Conservation (phyloP, 2,888 invertebrate genomes). For the Branchellion lobata region DNA sequence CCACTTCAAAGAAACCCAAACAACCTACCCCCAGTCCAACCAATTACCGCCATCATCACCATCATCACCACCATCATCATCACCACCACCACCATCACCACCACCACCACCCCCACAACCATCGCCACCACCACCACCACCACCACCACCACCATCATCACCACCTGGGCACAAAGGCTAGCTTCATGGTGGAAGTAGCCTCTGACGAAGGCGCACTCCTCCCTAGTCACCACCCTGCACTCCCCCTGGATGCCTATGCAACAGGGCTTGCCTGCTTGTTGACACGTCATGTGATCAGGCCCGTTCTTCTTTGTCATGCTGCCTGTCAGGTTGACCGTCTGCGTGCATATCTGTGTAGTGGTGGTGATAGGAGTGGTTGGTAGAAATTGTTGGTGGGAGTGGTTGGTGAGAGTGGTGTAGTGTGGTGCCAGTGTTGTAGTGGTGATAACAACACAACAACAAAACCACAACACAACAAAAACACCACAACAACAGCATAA, state of each 20-base stretch:
- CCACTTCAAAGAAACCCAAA: too few relatives aligned
- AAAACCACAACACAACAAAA: too few relatives aligned
- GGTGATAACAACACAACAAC: too few relatives aligned
- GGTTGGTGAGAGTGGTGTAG: too few relatives aligned
- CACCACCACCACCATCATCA: too few relatives aligned
- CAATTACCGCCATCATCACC: too few relatives aligned
- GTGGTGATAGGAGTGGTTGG: background rate
- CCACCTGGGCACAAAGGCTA: constrained; percentile 59
- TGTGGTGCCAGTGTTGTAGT: background rate
- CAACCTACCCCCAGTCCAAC: too few relatives aligned
- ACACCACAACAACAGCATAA: too few relatives aligned
- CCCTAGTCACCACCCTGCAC: constrained; percentile 61
- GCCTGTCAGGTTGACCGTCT: background rate
- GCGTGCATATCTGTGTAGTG: constrained; percentile 27
- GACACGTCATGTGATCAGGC: constrained; percentile 39
- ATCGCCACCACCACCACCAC: too few relatives aligned
- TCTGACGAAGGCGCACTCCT: constrained; percentile 59
- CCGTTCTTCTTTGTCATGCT: background rate
- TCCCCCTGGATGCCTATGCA: constrained; percentile 84
- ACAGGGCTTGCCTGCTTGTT: constrained; percentile 70
- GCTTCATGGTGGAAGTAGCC: constrained; percentile 61
- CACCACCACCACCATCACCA: too few relatives aligned
- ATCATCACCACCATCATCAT: too few relatives aligned
- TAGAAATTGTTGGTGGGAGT: background rate
- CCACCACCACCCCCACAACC: too few relatives aligned